Conservation (phyloP, 2,888 invertebrate species). For the Crocallis elinguaria region DNA sequence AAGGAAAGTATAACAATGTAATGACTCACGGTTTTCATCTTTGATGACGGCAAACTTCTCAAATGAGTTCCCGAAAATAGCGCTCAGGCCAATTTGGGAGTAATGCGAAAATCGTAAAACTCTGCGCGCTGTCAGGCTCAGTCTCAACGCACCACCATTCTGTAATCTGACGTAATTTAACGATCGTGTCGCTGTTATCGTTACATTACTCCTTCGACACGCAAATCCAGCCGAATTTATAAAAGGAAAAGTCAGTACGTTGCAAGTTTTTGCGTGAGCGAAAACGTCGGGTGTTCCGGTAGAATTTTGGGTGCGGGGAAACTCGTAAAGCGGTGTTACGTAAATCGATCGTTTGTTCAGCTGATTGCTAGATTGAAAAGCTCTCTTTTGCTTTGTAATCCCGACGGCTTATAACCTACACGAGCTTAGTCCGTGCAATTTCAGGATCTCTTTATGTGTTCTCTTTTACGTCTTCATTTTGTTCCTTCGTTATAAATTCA, state of each 20-base stretch:
- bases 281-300: slow-evolving; percentile 56
- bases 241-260: slow-evolving; percentile 65
- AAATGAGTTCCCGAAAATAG: slow-evolving; percentile 71
- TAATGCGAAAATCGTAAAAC: slow-evolving; percentile 78
- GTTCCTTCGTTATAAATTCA: slow-evolving; percentile 31
- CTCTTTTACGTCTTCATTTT: slow-evolving; percentile 25
- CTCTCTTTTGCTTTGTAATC: slow-evolving; percentile 64
- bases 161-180: slow-evolving; percentile 70
- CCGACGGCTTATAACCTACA: slow-evolving; percentile 50
- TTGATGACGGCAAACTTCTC: slow-evolving; percentile 73
- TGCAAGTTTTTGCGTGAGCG: slow-evolving; percentile 60
- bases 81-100: slow-evolving; percentile 65
- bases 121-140: slow-evolving; percentile 47
- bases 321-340: slow-evolving; percentile 68
- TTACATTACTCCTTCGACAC: slow-evolving; percentile 72
- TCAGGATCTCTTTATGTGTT: slow-evolving; percentile 31
- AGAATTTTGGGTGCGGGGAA: slow-evolving; percentile 54
- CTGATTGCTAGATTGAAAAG: slow-evolving; percentile 75
- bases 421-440: slow-evolving; percentile 38
- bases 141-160: slow-evolving; percentile 59
- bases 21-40: slow-evolving; percentile 61
- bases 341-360: slow-evolving; percentile 74
- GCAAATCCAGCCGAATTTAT: slow-evolving; percentile 67
- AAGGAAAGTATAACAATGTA: slow-evolving; percentile 43
- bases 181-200: slow-evolving; percentile 68